Evolutionary conservation across 92 coral and sea anemone genomes (phyloP).

Genomic region (Hydrozoanthus gracilis): DNA sequence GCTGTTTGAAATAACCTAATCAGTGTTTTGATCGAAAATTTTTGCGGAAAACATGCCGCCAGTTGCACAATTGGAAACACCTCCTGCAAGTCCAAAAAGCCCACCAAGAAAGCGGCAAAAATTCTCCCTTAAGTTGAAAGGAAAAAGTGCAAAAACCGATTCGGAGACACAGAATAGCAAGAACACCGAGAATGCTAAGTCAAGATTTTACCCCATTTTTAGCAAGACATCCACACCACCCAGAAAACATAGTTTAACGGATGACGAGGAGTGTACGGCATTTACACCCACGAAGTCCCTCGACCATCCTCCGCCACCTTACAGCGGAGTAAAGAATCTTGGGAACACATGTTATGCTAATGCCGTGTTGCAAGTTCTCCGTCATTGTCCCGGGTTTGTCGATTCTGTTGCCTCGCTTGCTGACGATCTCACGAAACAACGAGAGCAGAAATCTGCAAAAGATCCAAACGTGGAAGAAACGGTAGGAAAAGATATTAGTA

Average conservation of each 20-base stretch:
- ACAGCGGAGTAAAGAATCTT: slow-evolving; percentile 78
- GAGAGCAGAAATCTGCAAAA: background rate
- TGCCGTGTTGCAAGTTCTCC: slow-evolving; percentile 94
- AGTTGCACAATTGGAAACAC: slow-evolving; percentile 66
- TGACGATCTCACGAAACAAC: slow-evolving; percentile 33
- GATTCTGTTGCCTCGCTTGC: slow-evolving; percentile 69
- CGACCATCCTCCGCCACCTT: slow-evolving; percentile 71
- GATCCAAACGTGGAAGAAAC: background rate
- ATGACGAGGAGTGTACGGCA: slow-evolving; percentile 30
- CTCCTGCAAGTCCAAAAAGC: slow-evolving; percentile 88
- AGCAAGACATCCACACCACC: slow-evolving; percentile 58
- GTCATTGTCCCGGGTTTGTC: slow-evolving; percentile 87
- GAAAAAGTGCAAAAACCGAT: slow-evolving; percentile 65
- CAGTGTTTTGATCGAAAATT: background rate
- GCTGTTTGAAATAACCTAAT: background rate
- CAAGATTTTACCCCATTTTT: slow-evolving; percentile 59
- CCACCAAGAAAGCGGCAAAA: slow-evolving; percentile 90
- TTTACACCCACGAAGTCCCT: slow-evolving; percentile 47
- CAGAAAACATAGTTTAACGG: slow-evolving; percentile 35
- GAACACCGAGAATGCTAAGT: slow-evolving; percentile 4
- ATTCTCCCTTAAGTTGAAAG: slow-evolving; percentile 86
- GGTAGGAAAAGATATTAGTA: background rate
- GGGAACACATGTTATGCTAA: slow-evolving; percentile 95
- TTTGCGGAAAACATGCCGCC: slow-evolving; percentile 73
- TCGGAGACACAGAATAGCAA: slow-evolving; percentile 43